Base-by-base conservation (phyloP, 2,888 invertebrate genomes). In the Lasioglossum morio region DNA sequence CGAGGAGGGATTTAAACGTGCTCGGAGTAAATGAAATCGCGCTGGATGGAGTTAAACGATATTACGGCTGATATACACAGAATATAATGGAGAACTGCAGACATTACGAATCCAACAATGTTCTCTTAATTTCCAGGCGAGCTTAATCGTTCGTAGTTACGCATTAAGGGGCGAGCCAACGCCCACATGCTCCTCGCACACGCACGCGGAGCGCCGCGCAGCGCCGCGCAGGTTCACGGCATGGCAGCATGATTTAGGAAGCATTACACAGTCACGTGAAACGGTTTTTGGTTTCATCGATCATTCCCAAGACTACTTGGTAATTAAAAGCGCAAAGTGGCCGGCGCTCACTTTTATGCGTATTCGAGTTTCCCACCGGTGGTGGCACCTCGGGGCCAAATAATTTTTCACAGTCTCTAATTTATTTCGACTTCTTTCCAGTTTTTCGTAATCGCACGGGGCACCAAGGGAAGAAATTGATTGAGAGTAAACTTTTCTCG, bases 21-120 rank as follows among this genome's bases (percentile, higher is more conserved):
- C 77, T 43, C 14, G 87, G 70, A 77, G 84, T 85, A 87, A 88
- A 88, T 88, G 88, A 85, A 85, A 87, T 81, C 88, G 85, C 70
- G 70, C 57, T 81, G 82, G 78, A 79, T 72, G 87, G 75, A 82
- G 84, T 82, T 85, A 85, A 88, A 82, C 70, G 87, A 81, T 75
- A 82, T 85, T 85, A 82, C 73, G 76, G 43, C 60, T 87, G 87
- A 87, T 84, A 80, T 84, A 85, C 80, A 84, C 78, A 82, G 82
- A 85, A 82, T 82, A 85, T 85, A 88, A 87, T 81, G 77, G 88
- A 81, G 79, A 85, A 63, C 79, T 82, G 82, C 75, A 79, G 84
- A 77, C 84, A 82, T 88, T 87, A 76, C 66, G 77, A 77, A 87
- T 85, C 72, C 79, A 74, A 78, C 83, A 79, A 77, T 84, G 85